Evolutionary conservation across 2,888 invertebrate genomes (phyloP).

Genomic region (Empis livida): DNA sequence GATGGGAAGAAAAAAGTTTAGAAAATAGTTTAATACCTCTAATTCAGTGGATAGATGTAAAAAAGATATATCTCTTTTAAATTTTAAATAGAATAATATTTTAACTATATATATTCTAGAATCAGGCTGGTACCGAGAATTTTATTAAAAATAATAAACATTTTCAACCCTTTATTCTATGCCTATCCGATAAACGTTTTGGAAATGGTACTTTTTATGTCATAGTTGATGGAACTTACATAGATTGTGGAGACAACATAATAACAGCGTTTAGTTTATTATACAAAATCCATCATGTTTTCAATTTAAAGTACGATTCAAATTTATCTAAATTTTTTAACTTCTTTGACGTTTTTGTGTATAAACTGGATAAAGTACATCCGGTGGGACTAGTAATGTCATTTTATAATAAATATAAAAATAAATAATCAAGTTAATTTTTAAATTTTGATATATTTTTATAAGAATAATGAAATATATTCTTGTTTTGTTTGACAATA

Average conservation of each 20-base stretch:
- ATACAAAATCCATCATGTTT: neutral
- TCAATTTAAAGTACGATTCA: neutral
- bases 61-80: neutral
- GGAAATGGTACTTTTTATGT: neutral
- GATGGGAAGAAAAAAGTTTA: neutral
- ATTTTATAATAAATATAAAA: no score
- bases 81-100: neutral
- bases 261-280: neutral
- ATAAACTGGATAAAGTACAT: neutral
- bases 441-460: no score
- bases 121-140: neutral
- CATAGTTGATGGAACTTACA: neutral
- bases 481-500: no score
- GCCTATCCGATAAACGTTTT: neutral
- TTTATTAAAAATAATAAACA: neutral
- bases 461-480: no score
- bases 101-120: neutral
- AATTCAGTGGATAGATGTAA: neutral
- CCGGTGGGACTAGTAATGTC: neutral
- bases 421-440: no score
- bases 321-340: neutral
- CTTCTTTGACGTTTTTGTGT: neutral
- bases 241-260: no score
- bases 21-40: neutral
- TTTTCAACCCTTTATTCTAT: neutral